Evolutionary conservation across 1,140 invertebrate species (phyloP), one percentile per base, ranked within the genome.

Genomic region (Drosophila pallidifrons): DNA sequence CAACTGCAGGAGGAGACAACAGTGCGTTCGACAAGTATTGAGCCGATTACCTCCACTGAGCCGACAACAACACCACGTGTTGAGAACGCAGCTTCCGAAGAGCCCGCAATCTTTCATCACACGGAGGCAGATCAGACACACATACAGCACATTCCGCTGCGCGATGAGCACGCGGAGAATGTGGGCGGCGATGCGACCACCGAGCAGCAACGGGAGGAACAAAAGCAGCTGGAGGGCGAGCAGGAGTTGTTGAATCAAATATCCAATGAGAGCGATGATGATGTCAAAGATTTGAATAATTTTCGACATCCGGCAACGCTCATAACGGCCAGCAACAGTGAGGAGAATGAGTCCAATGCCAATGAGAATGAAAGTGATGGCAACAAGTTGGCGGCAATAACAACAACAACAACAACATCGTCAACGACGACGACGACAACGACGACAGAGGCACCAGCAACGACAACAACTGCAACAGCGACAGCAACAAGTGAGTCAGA

Each of bases 271-370:
- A 79, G 66, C 54, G 90, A 91, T 55, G 90, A 90, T 46, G 88
- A 82, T 69, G 88, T 64, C 68, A 91, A 91, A 69, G 90, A 91
- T 79, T 82, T 91, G 61, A 91, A 91, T 79, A 91, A 91, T 81
- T 91, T 91, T 43, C 74, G 91, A 66, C 91, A 91, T 78, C 91
- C 91, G 76, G 91, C 87, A 20, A 91, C 91, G n/a, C 68, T 91
- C 4, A 91, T 91, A 69, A 91, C 91, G 47, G 91, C 91, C 67
- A 91, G 91, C 59, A 82, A 91, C 61, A 91, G 90, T 41, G 82
- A 91, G 32, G 91, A 91, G 69, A 79, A 54, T 49, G 75, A 72
- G 35, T 20, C 64, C 16, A 43, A n/a, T 46, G 41, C 43, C 59
- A 66, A 20, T 51, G 91, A 91, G 76, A 91, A 60, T 63, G 90